Evolutionary conservation across 2,113 vertebrate genomes (phyloP).

Genomic region (Cygnus buccinator): DNA sequence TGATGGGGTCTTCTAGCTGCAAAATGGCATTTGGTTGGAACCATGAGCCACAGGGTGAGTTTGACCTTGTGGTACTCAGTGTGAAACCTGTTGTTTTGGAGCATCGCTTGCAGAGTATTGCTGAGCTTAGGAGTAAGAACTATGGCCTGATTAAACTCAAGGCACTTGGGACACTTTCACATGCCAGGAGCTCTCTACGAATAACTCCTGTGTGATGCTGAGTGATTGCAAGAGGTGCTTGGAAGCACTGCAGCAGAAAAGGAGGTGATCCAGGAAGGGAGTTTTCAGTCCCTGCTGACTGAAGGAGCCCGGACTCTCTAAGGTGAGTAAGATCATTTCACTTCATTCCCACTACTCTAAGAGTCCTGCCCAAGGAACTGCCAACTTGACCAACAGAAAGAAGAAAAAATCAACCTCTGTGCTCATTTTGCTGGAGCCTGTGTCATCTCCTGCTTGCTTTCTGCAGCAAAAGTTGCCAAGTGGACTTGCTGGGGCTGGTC

Average conservation of each 20-base stretch:
- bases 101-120: not conserved
- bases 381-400: not conserved
- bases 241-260: not conserved
- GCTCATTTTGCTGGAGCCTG: not conserved
- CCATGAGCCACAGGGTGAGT: not conserved
- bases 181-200: not conserved
- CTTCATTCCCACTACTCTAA: not conserved
- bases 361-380: not conserved
- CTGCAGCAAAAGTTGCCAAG: not conserved
- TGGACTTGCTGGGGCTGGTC: not conserved
- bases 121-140: not conserved
- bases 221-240: not conserved
- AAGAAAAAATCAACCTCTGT: not conserved
- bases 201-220: not conserved
- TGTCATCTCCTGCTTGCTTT: not conserved
- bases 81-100: not conserved
- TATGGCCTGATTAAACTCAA: not conserved
- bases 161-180: not conserved
- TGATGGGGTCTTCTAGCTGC: not conserved
- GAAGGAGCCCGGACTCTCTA: not conserved
- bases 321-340: not conserved
- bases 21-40: not conserved
- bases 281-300: accelerated
- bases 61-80: too few relatives aligned
- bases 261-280: not conserved